Base-by-base conservation (phyloP, 2,113 vertebrate genomes). In the Rhabdomys dilectus region DNA sequence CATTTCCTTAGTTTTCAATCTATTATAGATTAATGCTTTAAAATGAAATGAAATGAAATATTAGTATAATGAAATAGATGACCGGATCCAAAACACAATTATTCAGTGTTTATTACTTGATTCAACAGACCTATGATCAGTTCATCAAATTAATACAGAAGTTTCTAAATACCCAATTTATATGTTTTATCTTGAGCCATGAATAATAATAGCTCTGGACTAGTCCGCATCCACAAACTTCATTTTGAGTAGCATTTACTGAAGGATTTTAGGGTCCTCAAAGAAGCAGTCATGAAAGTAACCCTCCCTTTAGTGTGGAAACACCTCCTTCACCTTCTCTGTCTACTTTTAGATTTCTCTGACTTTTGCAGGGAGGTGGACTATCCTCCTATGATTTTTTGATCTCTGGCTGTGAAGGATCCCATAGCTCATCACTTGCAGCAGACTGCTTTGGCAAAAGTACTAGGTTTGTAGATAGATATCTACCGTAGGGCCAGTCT, bases 11-110 rank as follows among this genome's bases (percentile, higher is more conserved):
- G 1, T 95, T 92, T 84, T 26, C 22, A 45, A 36, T 66, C 6
- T 11, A 34, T 91, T 11, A n/a, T 13, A 34, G 75, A 58, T 9
- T 15, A 85, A 26, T 21, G 36, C 11, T 96, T 26, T 31, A 64
- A 93, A 85, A 58, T 73, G 68, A 88, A 85, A 88, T 88, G 84
- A 70, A 80, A 94, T 78, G 15, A 81, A 89, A 68, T 89, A 62
- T 13, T 64, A 80, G 13, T 4, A 85, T 51, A 93, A 78, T 73
- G 48, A 85, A 72, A 72, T 84, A 85, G 60, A 89, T 11, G 78
- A 86, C 64, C 72, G 68, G 3, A 45, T 64, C 48, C 15, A 85
- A 95, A 92, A 64, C 89, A 60, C 7, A 91, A 93, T 72, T 6
- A 2, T 29, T 75, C 42, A 62, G 0, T 88, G 91, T 96, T 93